Evolutionary conservation across 2,797 vertebrate species (phyloP), one percentile per base, ranked within the genome.

Genomic region (Sebastes diploproa): DNA sequence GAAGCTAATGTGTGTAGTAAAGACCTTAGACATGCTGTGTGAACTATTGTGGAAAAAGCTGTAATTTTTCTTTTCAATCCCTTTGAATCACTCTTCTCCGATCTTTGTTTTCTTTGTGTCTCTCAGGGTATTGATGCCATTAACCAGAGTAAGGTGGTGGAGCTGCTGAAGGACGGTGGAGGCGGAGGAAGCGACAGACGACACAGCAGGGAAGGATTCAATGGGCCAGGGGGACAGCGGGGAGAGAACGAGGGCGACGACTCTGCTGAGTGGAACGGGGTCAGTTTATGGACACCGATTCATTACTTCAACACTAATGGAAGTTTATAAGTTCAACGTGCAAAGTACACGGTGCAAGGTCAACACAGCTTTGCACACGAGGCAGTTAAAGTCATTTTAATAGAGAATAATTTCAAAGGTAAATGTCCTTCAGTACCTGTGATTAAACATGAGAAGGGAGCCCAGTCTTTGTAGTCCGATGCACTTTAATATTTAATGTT

Each of bases 101-200:
- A 16, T 62, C 42, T 52, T 59, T 62, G 6, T 65, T n/a, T 9
- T 56, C 9, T 74, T 22, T 64, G 11, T 52, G 2, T 25, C 22
- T 20, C 61, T 75, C 80, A 97, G 97, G 97, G 97, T 23, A 95
- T 97, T 5, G 96, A 97, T 46, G 97, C 96, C 9, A 96, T 97
- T 0, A 97, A 97, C 93, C 97, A 97, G 94, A 97, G 96, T 75
- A 98, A 97, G 81, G 96, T 97, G 90, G 97, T 97, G 87, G 97
- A 97, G 88, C 94, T 97, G 78, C 94, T 98, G 82, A 98, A 97
- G 91, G 96, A 97, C 0, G 95, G 96, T 2, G 85, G 91, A 7
- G 82, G 88, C 2, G 93, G 91, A 9, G 95, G 94, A 9, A 84
- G 91, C 2, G 96, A 95, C 75, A 89, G 94, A 10, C 86, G 95